These are phyloP conservation scores for Drosophila setosimentum DNA, from an alignment of 2,888 invertebrate genomes.

Conservation along the genomic window DNA sequence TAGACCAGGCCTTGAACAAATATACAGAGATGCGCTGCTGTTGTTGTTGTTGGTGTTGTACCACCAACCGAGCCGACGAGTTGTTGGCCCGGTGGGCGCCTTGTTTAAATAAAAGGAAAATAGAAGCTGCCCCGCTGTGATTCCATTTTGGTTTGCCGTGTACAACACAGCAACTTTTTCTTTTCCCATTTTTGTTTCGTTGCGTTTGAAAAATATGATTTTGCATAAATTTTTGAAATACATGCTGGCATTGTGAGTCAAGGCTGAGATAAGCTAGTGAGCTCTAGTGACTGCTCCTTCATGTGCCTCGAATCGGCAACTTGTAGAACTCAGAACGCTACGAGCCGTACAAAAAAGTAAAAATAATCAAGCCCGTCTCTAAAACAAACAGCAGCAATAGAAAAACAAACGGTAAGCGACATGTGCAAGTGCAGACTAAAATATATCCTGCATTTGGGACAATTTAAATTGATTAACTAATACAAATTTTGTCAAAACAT, in stretches of 20 bases:
- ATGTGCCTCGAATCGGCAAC: slow-evolving; percentile 46
- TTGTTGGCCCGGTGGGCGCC: slow-evolving; percentile 47
- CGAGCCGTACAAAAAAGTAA: slow-evolving; percentile 36
- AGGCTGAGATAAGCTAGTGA: slow-evolving; percentile 58
- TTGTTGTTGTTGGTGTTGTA: slow-evolving; percentile 6
- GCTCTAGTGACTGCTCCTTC: slow-evolving; percentile 19
- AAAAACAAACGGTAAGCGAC: background rate
- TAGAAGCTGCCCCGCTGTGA: slow-evolving; percentile 73
- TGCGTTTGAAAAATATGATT: slow-evolving; percentile 71
- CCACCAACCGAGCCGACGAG: slow-evolving; percentile 36
- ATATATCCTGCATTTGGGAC: slow-evolving; percentile 7
- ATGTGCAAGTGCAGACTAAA: background rate
- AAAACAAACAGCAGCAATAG: slow-evolving; percentile 9
- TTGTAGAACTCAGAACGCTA: slow-evolving; percentile 44
- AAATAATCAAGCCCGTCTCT: slow-evolving; percentile 18
- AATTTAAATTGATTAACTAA: background rate
- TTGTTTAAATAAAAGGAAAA: slow-evolving; percentile 58
- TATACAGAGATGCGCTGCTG: slow-evolving; percentile 42
- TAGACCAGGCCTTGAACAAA: slow-evolving; percentile 73
- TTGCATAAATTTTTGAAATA: slow-evolving; percentile 74
- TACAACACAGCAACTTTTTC: slow-evolving; percentile 49
- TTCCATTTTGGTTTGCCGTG: slow-evolving; percentile 67
- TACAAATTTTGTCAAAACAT: background rate
- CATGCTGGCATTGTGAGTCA: slow-evolving; percentile 55
- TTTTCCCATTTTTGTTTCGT: background rate